Percentiles rank a stretch among this genome's conserved stretches.
These are phyloP conservation scores for Caenorhabditis latens DNA, from an alignment of 1,140 invertebrate species.

Conservation along the genomic window DNA sequence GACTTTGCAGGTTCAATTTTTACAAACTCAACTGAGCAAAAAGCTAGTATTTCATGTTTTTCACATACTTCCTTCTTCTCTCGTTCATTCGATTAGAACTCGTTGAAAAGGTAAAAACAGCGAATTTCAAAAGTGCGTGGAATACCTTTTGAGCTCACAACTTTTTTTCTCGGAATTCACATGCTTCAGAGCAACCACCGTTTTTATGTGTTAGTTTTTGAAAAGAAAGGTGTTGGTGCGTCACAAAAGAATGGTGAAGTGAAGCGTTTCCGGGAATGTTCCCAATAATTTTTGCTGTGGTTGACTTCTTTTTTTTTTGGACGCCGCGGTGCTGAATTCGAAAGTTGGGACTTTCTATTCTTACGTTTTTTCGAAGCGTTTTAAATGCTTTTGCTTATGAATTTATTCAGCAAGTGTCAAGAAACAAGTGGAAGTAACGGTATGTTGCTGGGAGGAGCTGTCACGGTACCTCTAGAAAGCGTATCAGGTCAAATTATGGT, in stretches of 20 bases:
- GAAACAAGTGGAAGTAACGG: neutral
- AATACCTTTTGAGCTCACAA: neutral
- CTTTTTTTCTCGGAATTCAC: neutral
- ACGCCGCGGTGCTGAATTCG: conserved; percentile 50
- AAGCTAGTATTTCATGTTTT: neutral
- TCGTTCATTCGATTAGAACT: neutral
- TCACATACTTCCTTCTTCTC: neutral
- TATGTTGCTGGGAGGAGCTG: neutral
- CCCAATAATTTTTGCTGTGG: conserved; percentile 13
- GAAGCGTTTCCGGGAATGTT: conserved; percentile 53
- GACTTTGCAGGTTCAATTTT: neutral
- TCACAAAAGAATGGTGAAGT: conserved; percentile 46
- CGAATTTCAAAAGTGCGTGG: conserved; percentile 6
- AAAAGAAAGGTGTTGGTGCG: conserved; percentile 36
- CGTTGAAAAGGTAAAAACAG: neutral
- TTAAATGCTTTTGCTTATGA: neutral
- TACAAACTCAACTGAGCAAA: neutral
- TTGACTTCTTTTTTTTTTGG: conserved; percentile 16
- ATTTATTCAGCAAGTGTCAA: neutral
- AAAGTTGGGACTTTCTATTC: neutral
- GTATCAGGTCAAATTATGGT: no score
- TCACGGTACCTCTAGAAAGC: no score
- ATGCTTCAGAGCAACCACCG: conserved; percentile 41
- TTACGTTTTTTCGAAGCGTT: neutral
- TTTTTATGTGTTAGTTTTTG: conserved; percentile 10